A percentile compares a stretch with the other conserved stretches of the same genome.
Conservation (phyloP, 2,888 invertebrate species). For the Boloria selene region DNA sequence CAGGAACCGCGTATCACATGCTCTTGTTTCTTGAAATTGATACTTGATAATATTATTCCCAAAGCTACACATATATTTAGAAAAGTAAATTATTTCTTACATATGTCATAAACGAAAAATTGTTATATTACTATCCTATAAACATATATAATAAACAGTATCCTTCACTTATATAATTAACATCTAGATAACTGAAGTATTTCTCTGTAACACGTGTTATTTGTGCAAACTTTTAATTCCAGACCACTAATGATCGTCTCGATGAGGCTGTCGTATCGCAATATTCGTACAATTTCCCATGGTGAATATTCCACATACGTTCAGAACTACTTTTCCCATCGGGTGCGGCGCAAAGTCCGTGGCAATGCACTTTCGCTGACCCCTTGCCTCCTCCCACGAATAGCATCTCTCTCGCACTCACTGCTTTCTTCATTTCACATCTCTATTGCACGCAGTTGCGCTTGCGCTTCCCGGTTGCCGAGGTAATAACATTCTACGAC, state of each 20-base stretch:
- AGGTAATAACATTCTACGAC: conserved; percentile 79
- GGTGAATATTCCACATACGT: conserved; percentile 62
- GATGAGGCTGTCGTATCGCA: conserved; percentile 31
- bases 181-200: too few species aligned
- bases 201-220: background rate
- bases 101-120: background rate
- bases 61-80: background rate
- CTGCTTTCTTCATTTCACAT: conserved; percentile 60
- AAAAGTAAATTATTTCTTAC: background rate
- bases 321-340: conserved; percentile 75
- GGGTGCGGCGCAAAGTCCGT: conserved; percentile 73
- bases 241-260: conserved; percentile 7
- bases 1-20: conserved; percentile 76
- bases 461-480: conserved; percentile 70
- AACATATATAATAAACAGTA: too few species aligned
- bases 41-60: conserved; percentile 50
- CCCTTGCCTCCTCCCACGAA: conserved; percentile 76
- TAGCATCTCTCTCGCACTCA: conserved; percentile 64
- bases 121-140: too few species aligned
- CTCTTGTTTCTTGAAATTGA: conserved; percentile 76
- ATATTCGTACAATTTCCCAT: conserved; percentile 52
- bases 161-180: too few species aligned
- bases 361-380: conserved; percentile 83
- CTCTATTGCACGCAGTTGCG: conserved; percentile 68
- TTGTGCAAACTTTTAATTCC: conserved; percentile 19